Percentiles rank a stretch among this genome's conserved stretches.
Conservation (phyloP, 2,888 invertebrate genomes). For the Entomobrya proxima region DNA sequence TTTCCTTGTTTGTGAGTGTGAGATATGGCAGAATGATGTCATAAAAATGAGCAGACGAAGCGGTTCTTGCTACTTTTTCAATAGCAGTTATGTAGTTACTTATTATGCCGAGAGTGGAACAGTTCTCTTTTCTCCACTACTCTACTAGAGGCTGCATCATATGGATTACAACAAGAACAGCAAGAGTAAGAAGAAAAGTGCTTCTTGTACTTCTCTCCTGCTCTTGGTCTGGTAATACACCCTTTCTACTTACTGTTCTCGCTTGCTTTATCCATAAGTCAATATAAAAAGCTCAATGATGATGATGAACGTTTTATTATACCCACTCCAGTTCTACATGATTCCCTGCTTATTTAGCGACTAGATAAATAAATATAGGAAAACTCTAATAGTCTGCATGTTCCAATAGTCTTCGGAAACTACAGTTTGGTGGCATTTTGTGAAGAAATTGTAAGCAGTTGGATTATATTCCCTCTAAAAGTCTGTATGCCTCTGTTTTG, state of each 20-base stretch:
- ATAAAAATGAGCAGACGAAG: conserved; percentile 37
- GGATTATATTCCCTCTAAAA: too few relatives aligned
- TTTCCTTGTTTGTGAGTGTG: conserved; percentile 42
- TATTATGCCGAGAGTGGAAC: neutral
- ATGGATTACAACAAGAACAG: neutral
- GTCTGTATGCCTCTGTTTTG: too few relatives aligned
- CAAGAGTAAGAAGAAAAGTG: neutral
- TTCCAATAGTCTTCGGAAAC: neutral
- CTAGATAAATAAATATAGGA: neutral
- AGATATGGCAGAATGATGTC: conserved; percentile 56
- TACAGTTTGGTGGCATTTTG: too few relatives aligned
- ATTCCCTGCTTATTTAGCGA: neutral
- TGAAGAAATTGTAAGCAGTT: too few relatives aligned
- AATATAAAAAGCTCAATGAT: neutral
- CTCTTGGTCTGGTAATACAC: neutral
- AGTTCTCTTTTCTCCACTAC: neutral
- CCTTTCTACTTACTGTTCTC: neutral
- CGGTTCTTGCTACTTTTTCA: neutral
- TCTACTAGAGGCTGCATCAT: neutral
- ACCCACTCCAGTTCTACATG: neutral
- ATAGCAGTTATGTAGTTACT: too few relatives aligned
- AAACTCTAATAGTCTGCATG: neutral
- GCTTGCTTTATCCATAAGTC: neutral
- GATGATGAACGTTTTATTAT: neutral
- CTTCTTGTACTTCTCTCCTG: neutral